Evolutionary conservation across 2,888 invertebrate genomes (phyloP).

Genomic region (Pollenia labialis): DNA sequence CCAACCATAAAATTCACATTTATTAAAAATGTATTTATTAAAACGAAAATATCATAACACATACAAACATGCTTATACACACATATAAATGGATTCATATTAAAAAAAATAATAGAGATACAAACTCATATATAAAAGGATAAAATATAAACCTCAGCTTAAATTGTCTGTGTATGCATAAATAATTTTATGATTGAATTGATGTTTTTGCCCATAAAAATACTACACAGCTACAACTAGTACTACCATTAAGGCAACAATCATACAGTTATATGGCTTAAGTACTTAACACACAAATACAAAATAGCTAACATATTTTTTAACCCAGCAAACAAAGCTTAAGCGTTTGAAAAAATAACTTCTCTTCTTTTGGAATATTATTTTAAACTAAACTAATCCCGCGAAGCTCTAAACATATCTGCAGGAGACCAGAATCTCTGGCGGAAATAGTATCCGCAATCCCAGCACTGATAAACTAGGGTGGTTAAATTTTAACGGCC

Average conservation of each 20-base stretch:
- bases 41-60: constrained; percentile 27
- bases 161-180: constrained; percentile 67
- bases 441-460: too few species aligned
- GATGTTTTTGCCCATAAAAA: constrained; percentile 69
- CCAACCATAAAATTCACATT: constrained; percentile 43
- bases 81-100: not conserved
- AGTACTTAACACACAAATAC: constrained; percentile 13
- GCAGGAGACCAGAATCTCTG: too few species aligned
- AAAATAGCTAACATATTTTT: not conserved
- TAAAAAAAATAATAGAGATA: not conserved
- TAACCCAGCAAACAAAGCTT: too few species aligned
- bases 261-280: constrained; percentile 29
- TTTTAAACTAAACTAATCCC: too few species aligned
- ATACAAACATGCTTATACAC: not conserved
- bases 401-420: too few species aligned
- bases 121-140: constrained; percentile 28
- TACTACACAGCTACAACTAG: constrained; percentile 19
- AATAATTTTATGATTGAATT: constrained; percentile 73
- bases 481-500: too few species aligned
- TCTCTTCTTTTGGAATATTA: too few species aligned
- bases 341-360: too few species aligned
- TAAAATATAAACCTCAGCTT: constrained; percentile 64
- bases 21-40: constrained; percentile 60
- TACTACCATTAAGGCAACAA: not conserved
- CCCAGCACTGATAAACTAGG: too few species aligned